Evolutionary conservation across 2,888 invertebrate species (phyloP).

Genomic region (Hirtodrosophila trivittata): DNA sequence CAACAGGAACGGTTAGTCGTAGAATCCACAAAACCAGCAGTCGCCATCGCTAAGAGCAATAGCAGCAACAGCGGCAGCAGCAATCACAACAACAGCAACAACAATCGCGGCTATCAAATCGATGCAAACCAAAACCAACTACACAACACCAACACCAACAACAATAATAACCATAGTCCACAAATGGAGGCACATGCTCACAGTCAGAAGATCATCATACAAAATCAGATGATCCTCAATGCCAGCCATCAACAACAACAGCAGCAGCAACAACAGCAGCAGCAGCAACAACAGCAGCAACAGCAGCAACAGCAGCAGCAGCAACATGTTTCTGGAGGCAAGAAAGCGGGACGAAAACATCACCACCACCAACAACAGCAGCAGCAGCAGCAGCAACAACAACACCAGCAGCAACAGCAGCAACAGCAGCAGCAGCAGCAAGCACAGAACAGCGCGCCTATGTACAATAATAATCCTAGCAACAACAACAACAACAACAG

Average conservation of each 20-base stretch:
- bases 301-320: slow-evolving; percentile 63
- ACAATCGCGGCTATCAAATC: slow-evolving; percentile 71
- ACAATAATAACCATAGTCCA: slow-evolving; percentile 80
- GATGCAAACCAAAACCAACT: slow-evolving; percentile 76
- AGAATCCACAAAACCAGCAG: slow-evolving; percentile 72
- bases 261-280: slow-evolving; percentile 79
- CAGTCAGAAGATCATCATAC: slow-evolving; percentile 82
- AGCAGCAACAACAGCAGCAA: slow-evolving; percentile 62
- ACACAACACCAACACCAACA: slow-evolving; percentile 81
- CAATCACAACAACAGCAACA: slow-evolving; percentile 82
- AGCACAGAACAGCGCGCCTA: slow-evolving; percentile 9
- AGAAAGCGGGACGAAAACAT: slow-evolving; percentile 45
- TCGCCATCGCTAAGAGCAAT: slow-evolving; percentile 66
- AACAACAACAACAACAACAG: slow-evolving; percentile 47
- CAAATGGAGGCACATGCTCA: slow-evolving; percentile 66
- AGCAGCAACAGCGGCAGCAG: slow-evolving; percentile 84
- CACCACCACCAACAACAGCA: slow-evolving; percentile 72
- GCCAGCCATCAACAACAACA: slow-evolving; percentile 79
- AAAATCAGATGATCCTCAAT: slow-evolving; percentile 83
- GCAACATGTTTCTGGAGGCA: slow-evolving; percentile 4
- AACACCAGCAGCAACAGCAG: slow-evolving; percentile 66
- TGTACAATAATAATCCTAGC: slow-evolving; percentile 53
- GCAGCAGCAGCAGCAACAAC: slow-evolving; percentile 72
- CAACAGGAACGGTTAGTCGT: slow-evolving; percentile 83
- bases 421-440: slow-evolving; percentile 61